Conservation (phyloP, 2,888 invertebrate genomes). For the Onchidella celtica region DNA sequence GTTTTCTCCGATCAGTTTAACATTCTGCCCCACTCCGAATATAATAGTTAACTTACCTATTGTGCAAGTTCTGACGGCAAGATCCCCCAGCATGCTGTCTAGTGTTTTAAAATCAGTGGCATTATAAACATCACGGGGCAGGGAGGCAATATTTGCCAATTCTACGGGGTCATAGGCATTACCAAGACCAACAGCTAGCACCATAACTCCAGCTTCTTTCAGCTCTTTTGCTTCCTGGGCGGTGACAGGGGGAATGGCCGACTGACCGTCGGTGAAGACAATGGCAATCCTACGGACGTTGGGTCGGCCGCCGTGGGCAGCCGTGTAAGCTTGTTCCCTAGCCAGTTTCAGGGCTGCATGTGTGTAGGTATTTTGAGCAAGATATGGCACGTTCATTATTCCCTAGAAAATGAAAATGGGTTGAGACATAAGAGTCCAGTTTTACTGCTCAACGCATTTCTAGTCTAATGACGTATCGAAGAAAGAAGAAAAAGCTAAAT, state of each 20-base stretch:
- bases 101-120: too few species aligned
- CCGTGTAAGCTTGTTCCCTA: slow-evolving; percentile 16
- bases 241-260: slow-evolving; percentile 25
- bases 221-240: slow-evolving; percentile 8
- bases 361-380: slow-evolving; percentile 14
- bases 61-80: too few species aligned
- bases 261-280: slow-evolving; percentile 30
- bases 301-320: slow-evolving; percentile 3
- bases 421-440: not conserved
- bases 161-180: not conserved
- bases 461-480: too few species aligned
- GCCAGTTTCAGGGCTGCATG: slow-evolving; percentile 2
- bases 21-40: too few species aligned
- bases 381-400: slow-evolving; percentile 2
- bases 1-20: too few species aligned
- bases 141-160: not conserved
- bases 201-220: slow-evolving; percentile 12
- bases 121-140: slow-evolving; percentile 15
- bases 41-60: too few species aligned
- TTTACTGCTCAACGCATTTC: too few species aligned
- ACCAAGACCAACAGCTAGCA: slow-evolving; percentile 29
- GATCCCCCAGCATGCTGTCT: too few species aligned
- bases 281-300: slow-evolving; percentile 17
- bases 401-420: not conserved
- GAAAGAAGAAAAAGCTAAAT: too few species aligned